Percentiles rank a stretch among this genome's conserved stretches.
Evolutionary conservation across 1,140 invertebrate genomes (phyloP).

Genomic region (Scylla paramamosain): DNA sequence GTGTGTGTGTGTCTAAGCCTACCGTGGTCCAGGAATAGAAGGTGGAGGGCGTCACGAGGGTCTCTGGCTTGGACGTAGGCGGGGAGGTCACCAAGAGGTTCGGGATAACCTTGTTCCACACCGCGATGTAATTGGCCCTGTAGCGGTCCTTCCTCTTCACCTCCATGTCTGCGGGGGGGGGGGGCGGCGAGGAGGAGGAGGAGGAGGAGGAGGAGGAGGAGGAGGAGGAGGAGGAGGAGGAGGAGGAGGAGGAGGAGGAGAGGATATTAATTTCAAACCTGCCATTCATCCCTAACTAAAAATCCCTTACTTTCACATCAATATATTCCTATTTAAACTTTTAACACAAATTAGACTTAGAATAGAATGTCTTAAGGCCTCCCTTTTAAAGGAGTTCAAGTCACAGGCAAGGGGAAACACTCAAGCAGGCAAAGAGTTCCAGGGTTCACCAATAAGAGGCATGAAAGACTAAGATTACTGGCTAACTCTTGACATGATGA

Average conservation of each 20-base stretch:
- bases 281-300: no score
- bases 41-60: constrained; percentile 50
- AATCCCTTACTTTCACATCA: no score
- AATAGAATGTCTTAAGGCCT: no score
- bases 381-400: no score
- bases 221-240: background rate
- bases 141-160: constrained; percentile 85
- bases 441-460: no score
- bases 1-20: background rate
- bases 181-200: background rate
- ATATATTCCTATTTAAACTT: no score
- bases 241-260: background rate
- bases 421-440: no score
- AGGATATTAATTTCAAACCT: background rate
- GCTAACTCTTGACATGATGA: no score
- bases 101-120: constrained; percentile 98
- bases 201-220: background rate
- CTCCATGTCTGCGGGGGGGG: constrained; percentile 66
- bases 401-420: no score
- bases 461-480: no score
- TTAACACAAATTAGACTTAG: no score
- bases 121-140: constrained; percentile 94
- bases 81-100: constrained; percentile 88
- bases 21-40: constrained; percentile 35
- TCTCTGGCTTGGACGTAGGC: background rate